phyloP scores from a whole-genome alignment of 2,113 vertebrate species.

The Grus americana region DNA sequence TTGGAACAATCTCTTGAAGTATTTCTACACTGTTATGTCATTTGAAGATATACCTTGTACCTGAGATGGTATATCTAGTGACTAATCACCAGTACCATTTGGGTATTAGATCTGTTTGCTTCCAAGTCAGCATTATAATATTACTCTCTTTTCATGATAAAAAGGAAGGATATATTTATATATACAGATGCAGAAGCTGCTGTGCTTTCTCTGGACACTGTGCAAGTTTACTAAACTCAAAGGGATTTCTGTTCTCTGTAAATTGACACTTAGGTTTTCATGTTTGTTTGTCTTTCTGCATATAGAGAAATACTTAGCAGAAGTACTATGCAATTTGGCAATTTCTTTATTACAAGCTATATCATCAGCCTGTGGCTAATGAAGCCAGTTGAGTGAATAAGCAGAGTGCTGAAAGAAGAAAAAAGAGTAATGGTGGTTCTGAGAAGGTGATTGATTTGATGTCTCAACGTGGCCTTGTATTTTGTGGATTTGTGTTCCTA shows the following conservation, averaged over 20 bases:
- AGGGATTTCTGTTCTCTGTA: background rate
- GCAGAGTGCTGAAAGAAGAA: background rate
- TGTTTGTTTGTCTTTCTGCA: background rate
- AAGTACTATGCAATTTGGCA: background rate
- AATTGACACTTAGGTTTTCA: background rate
- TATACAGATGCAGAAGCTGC: background rate
- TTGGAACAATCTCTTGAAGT: background rate
- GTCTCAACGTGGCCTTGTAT: accelerated
- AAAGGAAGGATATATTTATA: background rate
- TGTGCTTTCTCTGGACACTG: background rate
- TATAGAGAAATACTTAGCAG: background rate
- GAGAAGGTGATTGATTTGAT: background rate
- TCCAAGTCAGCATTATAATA: background rate
- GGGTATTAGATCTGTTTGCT: background rate
- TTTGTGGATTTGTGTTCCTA: background rate
- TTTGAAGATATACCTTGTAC: background rate
- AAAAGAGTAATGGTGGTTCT: background rate
- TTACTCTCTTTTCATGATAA: background rate
- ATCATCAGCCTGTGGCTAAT: background rate
- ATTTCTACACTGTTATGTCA: background rate
- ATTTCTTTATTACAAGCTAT: background rate
- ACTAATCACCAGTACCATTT: background rate
- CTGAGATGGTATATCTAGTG: background rate
- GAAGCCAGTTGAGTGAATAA: background rate
- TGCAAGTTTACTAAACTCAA: background rate